Conservation (phyloP, 2,888 invertebrate species). For the Cylloceria caligata region DNA sequence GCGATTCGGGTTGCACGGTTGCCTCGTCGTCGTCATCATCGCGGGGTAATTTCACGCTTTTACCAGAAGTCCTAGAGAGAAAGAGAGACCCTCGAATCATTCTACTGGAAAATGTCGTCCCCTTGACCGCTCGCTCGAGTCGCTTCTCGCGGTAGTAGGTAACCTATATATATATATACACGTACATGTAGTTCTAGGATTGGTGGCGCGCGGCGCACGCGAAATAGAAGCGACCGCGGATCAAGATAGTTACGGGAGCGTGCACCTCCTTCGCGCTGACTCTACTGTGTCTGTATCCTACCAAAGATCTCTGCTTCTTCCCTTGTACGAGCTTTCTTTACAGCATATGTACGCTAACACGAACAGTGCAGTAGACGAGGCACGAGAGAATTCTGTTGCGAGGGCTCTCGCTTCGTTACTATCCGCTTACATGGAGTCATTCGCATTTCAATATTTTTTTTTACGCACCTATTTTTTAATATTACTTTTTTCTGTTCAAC, state of each 20-base stretch:
- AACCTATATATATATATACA: constrained; percentile 1
- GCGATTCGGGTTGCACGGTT: constrained; percentile 60
- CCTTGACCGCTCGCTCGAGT: constrained; percentile 59
- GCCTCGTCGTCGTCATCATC: constrained; percentile 8
- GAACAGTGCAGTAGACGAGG: constrained; percentile 1
- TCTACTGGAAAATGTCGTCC: constrained; percentile 79
- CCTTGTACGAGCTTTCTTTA: constrained; percentile 7
- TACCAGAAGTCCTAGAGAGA: constrained; percentile 54
- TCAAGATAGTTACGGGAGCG: constrained; percentile 80
- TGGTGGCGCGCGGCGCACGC: constrained; percentile 37
- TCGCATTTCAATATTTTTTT: neutral
- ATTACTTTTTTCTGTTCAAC: too few relatives aligned
- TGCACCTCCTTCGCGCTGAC: constrained; percentile 75
- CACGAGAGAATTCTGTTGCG: neutral
- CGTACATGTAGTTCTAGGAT: constrained; percentile 28
- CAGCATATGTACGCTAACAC: constrained; percentile 4
- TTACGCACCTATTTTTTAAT: too few relatives aligned
- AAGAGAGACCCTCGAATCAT: constrained; percentile 72
- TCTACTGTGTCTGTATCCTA: constrained; percentile 73
- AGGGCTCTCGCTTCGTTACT: neutral
- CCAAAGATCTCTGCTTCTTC: constrained; percentile 67
- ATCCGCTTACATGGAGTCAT: neutral
- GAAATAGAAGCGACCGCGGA: constrained; percentile 59
- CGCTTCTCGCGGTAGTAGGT: constrained; percentile 1
- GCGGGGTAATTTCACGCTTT: constrained; percentile 58